A percentile compares a stretch with the other conserved stretches of the same genome.
Evolutionary conservation across 2,797 vertebrate genomes (phyloP).

Genomic region (Macropodus opercularis): DNA sequence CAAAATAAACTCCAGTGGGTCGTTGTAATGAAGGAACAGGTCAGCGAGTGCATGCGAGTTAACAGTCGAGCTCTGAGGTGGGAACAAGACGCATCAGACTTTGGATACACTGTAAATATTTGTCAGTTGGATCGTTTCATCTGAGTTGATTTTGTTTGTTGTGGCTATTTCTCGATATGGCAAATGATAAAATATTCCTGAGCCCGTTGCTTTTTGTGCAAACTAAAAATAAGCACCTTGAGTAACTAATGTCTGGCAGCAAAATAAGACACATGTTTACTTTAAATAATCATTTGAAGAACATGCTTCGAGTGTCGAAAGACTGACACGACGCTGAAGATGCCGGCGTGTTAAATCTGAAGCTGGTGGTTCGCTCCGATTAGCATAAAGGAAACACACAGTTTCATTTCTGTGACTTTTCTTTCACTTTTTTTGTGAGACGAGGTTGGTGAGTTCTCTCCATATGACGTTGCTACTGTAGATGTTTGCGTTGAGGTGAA

Average conservation of each 20-base stretch:
- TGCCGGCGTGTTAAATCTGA: neutral
- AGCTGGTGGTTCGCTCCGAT: no score
- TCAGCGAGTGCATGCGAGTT: neutral
- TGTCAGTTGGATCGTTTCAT: neutral
- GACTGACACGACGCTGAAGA: neutral
- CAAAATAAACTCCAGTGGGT: neutral
- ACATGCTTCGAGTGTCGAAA: neutral
- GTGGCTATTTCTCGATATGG: no score
- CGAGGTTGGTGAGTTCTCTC: neutral
- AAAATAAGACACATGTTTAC: neutral
- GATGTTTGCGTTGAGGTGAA: constrained; percentile 3
- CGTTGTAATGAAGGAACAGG: neutral
- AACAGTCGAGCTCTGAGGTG: neutral
- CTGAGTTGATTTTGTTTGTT: neutral
- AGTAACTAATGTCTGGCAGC: neutral
- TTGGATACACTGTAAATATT: neutral
- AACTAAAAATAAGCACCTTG: neutral
- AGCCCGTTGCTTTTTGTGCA: neutral
- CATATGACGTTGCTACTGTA: neutral
- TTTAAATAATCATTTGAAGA: neutral
- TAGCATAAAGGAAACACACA: no score
- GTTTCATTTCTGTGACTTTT: no score
- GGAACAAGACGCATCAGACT: neutral
- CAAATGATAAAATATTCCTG: neutral
- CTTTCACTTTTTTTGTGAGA: neutral